Percentiles rank a stretch among this genome's conserved stretches.
These are phyloP conservation scores for Bombus sylvicola DNA, from an alignment of 1,140 invertebrate genomes.

Conservation along the genomic window DNA sequence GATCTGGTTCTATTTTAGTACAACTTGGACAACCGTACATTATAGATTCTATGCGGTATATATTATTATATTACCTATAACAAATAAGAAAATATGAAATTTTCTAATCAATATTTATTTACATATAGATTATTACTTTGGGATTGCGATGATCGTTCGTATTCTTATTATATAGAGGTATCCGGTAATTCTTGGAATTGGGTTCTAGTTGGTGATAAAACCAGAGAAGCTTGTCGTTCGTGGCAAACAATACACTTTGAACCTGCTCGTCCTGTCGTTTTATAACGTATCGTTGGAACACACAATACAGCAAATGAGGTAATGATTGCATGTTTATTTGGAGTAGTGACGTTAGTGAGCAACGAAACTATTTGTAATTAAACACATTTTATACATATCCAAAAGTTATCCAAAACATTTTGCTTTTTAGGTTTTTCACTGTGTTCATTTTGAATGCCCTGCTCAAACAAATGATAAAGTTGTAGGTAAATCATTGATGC, in stretches of 20 bases:
- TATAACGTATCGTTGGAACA: slow-evolving; percentile 96
- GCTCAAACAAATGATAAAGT: slow-evolving; percentile 84
- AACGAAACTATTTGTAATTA: not conserved
- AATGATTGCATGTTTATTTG: slow-evolving; percentile 44
- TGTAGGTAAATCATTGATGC: slow-evolving; percentile 63
- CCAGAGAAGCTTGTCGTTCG: slow-evolving; percentile 89
- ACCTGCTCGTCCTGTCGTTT: slow-evolving; percentile 91
- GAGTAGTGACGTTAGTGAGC: not conserved
- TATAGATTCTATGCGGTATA: slow-evolving; percentile 93
- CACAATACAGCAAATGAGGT: slow-evolving; percentile 99
- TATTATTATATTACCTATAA: not conserved
- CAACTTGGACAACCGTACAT: slow-evolving; percentile 98
- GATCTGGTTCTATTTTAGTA: slow-evolving; percentile 96
- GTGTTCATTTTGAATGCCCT: slow-evolving; percentile 98
- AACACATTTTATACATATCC: not conserved
- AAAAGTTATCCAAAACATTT: not conserved
- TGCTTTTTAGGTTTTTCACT: slow-evolving; percentile 93
- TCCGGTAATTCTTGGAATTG: slow-evolving; percentile 96
- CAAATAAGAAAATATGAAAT: not conserved
- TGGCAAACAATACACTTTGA: slow-evolving; percentile 96
- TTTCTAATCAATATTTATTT: slow-evolving; percentile 19
- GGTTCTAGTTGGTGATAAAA: slow-evolving; percentile 92
- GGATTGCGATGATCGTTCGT: slow-evolving; percentile 98
- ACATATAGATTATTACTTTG: slow-evolving; percentile 91
- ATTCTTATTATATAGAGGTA: slow-evolving; percentile 98